These are phyloP conservation scores for Hephaestus fuliginosus DNA, from an alignment of 2,797 vertebrate species.

Conservation along the genomic window DNA sequence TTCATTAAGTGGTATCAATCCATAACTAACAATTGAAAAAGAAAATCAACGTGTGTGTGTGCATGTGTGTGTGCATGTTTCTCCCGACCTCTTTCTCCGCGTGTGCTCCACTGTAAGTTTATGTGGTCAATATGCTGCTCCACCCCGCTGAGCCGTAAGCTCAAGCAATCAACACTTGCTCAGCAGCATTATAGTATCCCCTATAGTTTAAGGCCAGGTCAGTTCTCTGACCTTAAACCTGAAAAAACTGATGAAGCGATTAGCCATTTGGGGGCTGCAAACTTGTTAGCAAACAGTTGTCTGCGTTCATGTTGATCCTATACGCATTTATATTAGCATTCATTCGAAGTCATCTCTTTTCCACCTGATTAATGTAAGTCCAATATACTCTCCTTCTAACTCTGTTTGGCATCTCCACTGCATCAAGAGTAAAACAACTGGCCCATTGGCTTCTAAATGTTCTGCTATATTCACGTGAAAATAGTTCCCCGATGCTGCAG, in stretches of 20 bases:
- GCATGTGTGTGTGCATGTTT: constrained; percentile 10
- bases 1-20: constrained; percentile 31
- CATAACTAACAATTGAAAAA: constrained; percentile 27
- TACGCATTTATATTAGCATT: not conserved
- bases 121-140: not conserved
- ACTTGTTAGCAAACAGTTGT: not conserved
- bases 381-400: not conserved
- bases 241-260: not conserved
- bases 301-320: not conserved
- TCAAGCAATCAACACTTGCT: constrained; percentile 33
- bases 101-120: not conserved
- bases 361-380: not conserved
- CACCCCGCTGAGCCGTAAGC: constrained; percentile 14
- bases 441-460: constrained; percentile 2
- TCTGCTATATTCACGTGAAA: constrained; percentile 14
- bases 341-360: not conserved
- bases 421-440: not conserved
- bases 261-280: not conserved
- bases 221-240: not conserved
- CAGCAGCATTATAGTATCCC: not conserved
- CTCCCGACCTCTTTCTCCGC: not conserved
- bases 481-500: not conserved
- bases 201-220: too few relatives aligned
- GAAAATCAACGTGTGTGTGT: constrained; percentile 17
- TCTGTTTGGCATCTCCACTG: not conserved